A percentile compares a stretch with the other conserved stretches of the same genome.
phyloP scores from a whole-genome alignment of 1,140 invertebrate genomes.

The Hesperophylax magnus region DNA sequence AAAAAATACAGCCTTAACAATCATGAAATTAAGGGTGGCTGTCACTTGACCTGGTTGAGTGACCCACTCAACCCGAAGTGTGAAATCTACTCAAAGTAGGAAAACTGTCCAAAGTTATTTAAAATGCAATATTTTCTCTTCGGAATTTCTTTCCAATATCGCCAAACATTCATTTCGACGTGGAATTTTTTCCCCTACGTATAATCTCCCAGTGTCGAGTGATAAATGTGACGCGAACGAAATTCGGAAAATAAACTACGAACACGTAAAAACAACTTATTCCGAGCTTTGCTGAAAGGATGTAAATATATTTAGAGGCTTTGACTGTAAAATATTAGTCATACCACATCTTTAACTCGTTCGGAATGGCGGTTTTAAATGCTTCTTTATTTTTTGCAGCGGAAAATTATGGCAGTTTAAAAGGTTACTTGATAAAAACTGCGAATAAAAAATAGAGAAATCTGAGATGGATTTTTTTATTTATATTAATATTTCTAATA shows the following conservation, averaged over 20 bases:
- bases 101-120: not conserved
- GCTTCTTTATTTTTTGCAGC: too few relatives aligned
- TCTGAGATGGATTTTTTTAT: too few relatives aligned
- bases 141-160: not conserved
- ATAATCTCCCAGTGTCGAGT: constrained; percentile 3
- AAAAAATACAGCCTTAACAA: too few relatives aligned
- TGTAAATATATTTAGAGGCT: constrained; percentile 7
- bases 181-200: not conserved
- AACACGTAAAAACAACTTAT: constrained; percentile 19
- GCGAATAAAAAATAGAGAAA: too few relatives aligned
- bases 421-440: too few relatives aligned
- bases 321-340: not conserved
- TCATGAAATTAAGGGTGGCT: too few relatives aligned
- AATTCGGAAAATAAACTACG: not conserved
- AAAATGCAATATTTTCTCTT: constrained; percentile 14
- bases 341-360: not conserved
- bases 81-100: too few relatives aligned
- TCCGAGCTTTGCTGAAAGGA: not conserved
- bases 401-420: too few relatives aligned
- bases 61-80: too few relatives aligned
- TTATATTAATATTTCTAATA: too few relatives aligned
- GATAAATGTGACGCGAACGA: not conserved
- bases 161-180: not conserved
- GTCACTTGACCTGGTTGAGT: too few relatives aligned
- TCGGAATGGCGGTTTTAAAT: too few relatives aligned